Evolutionary conservation across 2,888 invertebrate genomes (phyloP).

Genomic region (Dryobotodes eremita): DNA sequence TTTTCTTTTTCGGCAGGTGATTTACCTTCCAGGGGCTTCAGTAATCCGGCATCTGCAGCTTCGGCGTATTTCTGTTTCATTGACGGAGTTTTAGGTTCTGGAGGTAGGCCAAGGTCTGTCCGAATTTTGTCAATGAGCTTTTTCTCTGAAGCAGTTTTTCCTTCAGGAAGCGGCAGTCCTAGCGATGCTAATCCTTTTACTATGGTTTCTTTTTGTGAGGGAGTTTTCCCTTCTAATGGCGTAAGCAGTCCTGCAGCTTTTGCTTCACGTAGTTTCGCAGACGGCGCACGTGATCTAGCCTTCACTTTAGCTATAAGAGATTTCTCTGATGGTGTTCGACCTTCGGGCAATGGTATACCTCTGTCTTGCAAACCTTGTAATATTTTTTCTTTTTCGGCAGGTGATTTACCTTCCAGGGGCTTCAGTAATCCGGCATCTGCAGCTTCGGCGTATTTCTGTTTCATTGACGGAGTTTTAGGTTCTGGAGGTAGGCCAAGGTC

Average conservation of each 20-base stretch:
- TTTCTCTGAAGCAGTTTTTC: slow-evolving; percentile 39
- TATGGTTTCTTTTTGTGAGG: slow-evolving; percentile 45
- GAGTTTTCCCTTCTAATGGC: slow-evolving; percentile 29
- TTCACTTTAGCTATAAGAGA: slow-evolving; percentile 22
- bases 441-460: slow-evolving; percentile 19
- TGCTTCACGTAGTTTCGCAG: background rate
- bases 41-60: background rate
- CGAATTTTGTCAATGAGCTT: background rate
- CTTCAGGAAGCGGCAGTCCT: slow-evolving; percentile 44
- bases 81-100: background rate
- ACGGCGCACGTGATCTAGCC: background rate
- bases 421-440: slow-evolving; percentile 1
- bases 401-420: slow-evolving; percentile 33
- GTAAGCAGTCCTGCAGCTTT: background rate
- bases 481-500: slow-evolving; percentile 43
- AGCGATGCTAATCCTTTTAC: slow-evolving; percentile 33
- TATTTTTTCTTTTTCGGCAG: slow-evolving; percentile 28
- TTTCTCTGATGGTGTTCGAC: slow-evolving; percentile 31
- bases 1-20: background rate
- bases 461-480: slow-evolving; percentile 26
- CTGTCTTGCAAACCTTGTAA: slow-evolving; percentile 12
- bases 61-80: background rate
- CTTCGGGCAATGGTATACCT: slow-evolving; percentile 29
- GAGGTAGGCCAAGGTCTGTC: background rate
- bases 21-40: background rate